Conservation (phyloP, 2,797 vertebrate species). For the Rhinatrema bivittatum region DNA sequence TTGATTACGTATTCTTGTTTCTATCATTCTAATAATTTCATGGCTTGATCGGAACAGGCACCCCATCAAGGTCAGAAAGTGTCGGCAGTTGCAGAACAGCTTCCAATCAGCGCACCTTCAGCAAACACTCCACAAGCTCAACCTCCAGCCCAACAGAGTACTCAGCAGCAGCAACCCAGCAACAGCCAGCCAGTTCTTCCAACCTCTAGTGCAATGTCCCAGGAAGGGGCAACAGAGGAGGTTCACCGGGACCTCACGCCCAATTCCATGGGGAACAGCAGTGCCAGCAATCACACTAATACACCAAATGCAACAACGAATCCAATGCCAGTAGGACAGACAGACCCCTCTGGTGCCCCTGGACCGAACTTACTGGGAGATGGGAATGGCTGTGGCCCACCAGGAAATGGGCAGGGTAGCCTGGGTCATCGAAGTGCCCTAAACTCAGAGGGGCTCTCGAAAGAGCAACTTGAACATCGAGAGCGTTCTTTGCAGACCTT, state of each 20-base stretch:
- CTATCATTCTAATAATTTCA: too few relatives aligned
- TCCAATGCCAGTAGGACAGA: slow-evolving; percentile 45
- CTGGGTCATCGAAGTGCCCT: slow-evolving; percentile 38
- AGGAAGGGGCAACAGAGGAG: slow-evolving; percentile 49
- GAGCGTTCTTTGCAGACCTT: slow-evolving; percentile 92
- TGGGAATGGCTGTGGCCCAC: slow-evolving; percentile 50
- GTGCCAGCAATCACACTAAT: slow-evolving; percentile 49
- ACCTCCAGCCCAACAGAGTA: slow-evolving; percentile 47
- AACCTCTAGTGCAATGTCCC: not conserved
- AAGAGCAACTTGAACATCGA: slow-evolving; percentile 92
- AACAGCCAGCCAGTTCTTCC: slow-evolving; percentile 44
- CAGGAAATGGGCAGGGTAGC: slow-evolving; percentile 42
- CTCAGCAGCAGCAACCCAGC: too few relatives aligned
- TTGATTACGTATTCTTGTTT: too few relatives aligned
- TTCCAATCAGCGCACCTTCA: slow-evolving; percentile 71
- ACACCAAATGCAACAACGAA: slow-evolving; percentile 36
- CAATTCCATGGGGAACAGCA: slow-evolving; percentile 50
- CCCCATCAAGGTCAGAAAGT: slow-evolving; percentile 64
- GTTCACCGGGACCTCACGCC: slow-evolving; percentile 54
- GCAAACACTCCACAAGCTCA: slow-evolving; percentile 77
- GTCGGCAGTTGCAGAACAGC: slow-evolving; percentile 65
- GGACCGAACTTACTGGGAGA: slow-evolving; percentile 57
- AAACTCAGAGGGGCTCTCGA: slow-evolving; percentile 76
- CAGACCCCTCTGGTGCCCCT: slow-evolving; percentile 50
- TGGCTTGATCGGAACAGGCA: too few relatives aligned